Conservation (phyloP, 2,113 vertebrate genomes). For the Leptosomus discolor region DNA sequence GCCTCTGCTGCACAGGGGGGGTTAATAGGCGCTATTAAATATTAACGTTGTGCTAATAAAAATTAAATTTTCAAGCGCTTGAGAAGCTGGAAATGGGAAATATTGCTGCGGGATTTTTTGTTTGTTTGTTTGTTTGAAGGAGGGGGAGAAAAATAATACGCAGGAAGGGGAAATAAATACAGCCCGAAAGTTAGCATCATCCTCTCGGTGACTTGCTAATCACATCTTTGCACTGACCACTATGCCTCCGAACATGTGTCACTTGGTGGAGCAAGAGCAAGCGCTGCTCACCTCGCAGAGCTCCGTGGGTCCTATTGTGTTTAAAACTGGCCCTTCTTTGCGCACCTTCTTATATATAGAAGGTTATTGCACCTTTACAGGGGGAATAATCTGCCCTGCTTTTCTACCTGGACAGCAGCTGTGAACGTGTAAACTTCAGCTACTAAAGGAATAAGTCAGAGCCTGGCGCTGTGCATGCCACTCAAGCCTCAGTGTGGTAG, state of each 20-base stretch:
- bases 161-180: background rate
- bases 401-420: background rate
- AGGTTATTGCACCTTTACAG: rapidly evolving
- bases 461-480: background rate
- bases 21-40: background rate
- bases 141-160: rapidly evolving
- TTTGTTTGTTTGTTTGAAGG: no score
- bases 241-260: background rate
- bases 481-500: background rate
- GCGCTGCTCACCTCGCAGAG: background rate
- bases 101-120: background rate
- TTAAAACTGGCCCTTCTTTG: background rate
- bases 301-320: background rate
- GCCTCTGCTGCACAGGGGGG: rapidly evolving
- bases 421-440: background rate
- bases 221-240: background rate
- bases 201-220: background rate
- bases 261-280: conserved; percentile 28
- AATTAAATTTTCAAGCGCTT: background rate
- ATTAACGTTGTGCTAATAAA: background rate
- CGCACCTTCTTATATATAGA: rapidly evolving
- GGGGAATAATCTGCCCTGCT: background rate
- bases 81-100: background rate
- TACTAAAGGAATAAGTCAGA: background rate
- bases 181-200: conserved; percentile 23